Evolutionary conservation across 2,113 vertebrate genomes (phyloP).

Genomic region (Limnothrissa miodon): DNA sequence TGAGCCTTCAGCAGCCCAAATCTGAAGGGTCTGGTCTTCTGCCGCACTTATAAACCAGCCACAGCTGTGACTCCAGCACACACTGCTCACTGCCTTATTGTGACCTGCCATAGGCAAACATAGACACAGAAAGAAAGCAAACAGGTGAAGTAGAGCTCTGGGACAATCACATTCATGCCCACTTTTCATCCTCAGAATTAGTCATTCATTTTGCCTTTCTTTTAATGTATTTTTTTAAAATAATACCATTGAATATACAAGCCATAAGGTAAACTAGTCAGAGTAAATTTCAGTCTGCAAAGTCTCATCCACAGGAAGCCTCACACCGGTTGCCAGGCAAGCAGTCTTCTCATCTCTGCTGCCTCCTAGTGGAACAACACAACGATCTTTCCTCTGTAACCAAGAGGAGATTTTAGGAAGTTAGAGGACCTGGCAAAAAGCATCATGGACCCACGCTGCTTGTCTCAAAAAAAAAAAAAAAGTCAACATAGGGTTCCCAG

Average conservation of each 20-base stretch:
- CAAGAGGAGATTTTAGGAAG: not conserved
- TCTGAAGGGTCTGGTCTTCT: slow-evolving; percentile 74
- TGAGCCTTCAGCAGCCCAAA: slow-evolving; percentile 75
- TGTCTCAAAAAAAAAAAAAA: not conserved
- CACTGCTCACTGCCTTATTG: slow-evolving; percentile 73
- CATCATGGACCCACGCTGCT: not conserved
- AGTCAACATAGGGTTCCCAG: not conserved
- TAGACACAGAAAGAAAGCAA: slow-evolving; percentile 5
- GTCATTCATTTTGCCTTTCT: not conserved
- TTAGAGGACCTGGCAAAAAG: not conserved
- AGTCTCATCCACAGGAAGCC: not conserved
- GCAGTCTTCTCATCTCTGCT: slow-evolving; percentile 56
- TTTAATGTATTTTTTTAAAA: not conserved
- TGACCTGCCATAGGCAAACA: slow-evolving; percentile 72
- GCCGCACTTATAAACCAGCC: slow-evolving; percentile 79
- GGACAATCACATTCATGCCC: not conserved
- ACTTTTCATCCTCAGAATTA: not conserved
- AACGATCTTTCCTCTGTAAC: not conserved
- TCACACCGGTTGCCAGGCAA: slow-evolving; percentile 21
- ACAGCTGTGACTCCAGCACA: slow-evolving; percentile 82
- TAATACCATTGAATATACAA: not conserved
- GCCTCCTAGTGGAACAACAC: slow-evolving; percentile 57
- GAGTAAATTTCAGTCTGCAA: not conserved
- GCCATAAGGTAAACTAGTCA: slow-evolving; percentile 6
- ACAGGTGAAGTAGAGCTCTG: not conserved